Evolutionary conservation across 2,888 invertebrate genomes (phyloP).

Genomic region (Leptinotarsa peninsularis): DNA sequence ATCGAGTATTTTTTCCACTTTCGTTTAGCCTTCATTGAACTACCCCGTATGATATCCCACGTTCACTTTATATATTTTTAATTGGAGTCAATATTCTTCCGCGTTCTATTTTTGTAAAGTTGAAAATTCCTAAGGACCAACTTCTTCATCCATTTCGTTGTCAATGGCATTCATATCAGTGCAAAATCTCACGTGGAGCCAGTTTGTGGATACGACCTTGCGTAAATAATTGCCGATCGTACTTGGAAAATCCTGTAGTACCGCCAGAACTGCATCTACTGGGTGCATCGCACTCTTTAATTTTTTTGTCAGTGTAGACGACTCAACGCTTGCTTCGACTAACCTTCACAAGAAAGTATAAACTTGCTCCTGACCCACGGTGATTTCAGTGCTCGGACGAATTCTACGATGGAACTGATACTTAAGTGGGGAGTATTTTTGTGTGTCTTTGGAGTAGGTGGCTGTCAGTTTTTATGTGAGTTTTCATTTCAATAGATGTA

Average conservation of each 20-base stretch:
- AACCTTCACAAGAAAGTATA: slow-evolving; percentile 10
- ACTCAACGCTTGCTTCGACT: too few species aligned
- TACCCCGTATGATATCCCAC: too few species aligned
- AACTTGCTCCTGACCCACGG: slow-evolving; percentile 2
- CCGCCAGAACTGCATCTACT: slow-evolving; percentile 8
- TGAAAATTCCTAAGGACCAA: too few species aligned
- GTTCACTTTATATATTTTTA: too few species aligned
- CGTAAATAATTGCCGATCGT: neutral
- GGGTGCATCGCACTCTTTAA: slow-evolving; percentile 6
- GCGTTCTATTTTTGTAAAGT: too few species aligned
- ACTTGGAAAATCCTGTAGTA: neutral
- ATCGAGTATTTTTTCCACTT: too few species aligned
- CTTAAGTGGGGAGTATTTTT: slow-evolving; percentile 3
- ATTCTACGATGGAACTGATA: neutral
- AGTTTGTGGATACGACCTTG: neutral
- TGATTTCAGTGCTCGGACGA: neutral
- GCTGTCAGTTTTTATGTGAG: neutral
- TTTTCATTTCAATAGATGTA: neutral
- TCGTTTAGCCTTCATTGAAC: too few species aligned
- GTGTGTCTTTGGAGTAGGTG: neutral
- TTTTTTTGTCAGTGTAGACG: neutral
- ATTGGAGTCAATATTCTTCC: too few species aligned
- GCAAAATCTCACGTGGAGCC: neutral
- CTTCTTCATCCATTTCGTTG: too few species aligned
- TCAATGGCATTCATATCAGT: too few species aligned